Evolutionary conservation across 2,888 invertebrate genomes (phyloP), one percentile per base, ranked within the genome.

Genomic region (Laspeyria flexula): DNA sequence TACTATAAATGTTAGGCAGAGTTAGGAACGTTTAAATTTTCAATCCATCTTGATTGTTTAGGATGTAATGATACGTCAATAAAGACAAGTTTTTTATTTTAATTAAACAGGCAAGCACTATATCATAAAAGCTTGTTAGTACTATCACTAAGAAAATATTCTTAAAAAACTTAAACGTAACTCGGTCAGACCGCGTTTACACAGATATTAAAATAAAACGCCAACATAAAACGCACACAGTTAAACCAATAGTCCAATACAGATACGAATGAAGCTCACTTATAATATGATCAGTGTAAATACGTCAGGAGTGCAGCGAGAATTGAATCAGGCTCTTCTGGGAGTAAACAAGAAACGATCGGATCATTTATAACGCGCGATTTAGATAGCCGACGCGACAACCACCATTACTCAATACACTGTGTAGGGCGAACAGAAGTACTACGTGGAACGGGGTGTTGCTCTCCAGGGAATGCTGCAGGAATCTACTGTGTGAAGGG

Each of bases 301-400:
- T 37, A 34, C 13, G 12, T 23, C 35, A 39, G 53, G 45, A 33
- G 60, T 67, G 71, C 71, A 67, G 50, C 29, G 57, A 33, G 69
- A 66, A 73, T 73, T 69, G 76, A 74, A 73, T 66, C 55, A 62
- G 64, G 69, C 72, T 73, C 75, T 68, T 64, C 51, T 44, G 73
- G 69, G 78, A 78, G 80, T 80, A 82, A 86, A 85, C 85, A 86
- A 82, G 83, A 86, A 86, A 81, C 85, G 88, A 88, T 89, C 79
- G 82, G 83, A 77, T 84, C 88, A 85, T 88, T 88, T 86, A 88
- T 86, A 85, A 85, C 79, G 75, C 69, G 79, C 82, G 86, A 85
- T 87, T 83, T 81, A 83, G 85, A 86, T 86, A 81, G 83, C 77
- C 73, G 69, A 67, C 52, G 65, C 65, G 60, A 67, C 75, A 72